phyloP scores from a whole-genome alignment of 2,113 vertebrate species.

The Tinamus guttatus region DNA sequence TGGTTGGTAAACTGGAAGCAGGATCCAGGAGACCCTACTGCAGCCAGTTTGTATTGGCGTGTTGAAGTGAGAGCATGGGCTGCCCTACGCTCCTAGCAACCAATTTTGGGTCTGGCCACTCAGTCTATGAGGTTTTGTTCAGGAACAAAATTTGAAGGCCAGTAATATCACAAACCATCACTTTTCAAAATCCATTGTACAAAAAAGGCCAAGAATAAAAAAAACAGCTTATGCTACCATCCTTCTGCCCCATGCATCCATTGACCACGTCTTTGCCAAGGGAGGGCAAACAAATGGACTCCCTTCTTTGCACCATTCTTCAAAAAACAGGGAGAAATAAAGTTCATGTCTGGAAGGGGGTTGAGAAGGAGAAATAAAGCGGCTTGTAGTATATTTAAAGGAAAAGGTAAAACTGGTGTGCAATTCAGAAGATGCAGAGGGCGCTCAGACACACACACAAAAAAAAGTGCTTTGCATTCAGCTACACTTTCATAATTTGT shows the following conservation, averaged over 20 bases:
- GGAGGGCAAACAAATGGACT: background rate
- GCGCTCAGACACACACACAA: slow-evolving; percentile 33
- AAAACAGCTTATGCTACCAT: background rate
- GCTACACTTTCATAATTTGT: background rate
- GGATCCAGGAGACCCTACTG: background rate
- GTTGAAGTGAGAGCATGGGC: background rate
- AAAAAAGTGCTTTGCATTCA: background rate
- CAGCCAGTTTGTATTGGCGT: fast-evolving
- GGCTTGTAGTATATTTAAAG: background rate
- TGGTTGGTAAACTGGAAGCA: background rate
- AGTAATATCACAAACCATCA: background rate
- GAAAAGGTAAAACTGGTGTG: background rate
- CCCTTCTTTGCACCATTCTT: background rate
- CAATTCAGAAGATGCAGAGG: slow-evolving; percentile 12
- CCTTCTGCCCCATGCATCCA: fast-evolving
- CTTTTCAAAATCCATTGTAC: background rate
- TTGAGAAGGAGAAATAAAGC: background rate
- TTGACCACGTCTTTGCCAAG: background rate
- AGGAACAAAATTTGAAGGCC: background rate
- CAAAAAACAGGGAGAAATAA: background rate
- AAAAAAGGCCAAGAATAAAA: background rate
- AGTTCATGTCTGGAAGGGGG: background rate
- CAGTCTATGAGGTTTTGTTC: background rate
- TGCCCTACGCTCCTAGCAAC: background rate
- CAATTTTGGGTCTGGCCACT: fast-evolving